phyloP scores from a whole-genome alignment of 2,797 vertebrate genomes.

The Etheostoma nigrum region DNA sequence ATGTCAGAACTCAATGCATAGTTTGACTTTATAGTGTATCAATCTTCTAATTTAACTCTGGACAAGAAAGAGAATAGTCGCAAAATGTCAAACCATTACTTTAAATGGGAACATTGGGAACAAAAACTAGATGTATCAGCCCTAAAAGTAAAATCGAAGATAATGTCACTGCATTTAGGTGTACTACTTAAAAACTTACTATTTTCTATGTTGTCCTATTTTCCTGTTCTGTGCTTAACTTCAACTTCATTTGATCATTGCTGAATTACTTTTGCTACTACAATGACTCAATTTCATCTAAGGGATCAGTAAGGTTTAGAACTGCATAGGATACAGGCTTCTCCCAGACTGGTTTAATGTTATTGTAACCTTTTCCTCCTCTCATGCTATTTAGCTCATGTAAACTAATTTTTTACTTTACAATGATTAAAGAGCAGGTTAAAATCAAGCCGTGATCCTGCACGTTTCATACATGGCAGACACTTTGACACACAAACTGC shows the following conservation, averaged over 20 bases:
- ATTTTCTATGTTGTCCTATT: not conserved
- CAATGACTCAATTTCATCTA: slow-evolving; percentile 27
- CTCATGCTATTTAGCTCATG: slow-evolving; percentile 24
- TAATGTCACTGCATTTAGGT: not conserved
- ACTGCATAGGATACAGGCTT: slow-evolving; percentile 20
- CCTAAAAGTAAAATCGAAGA: not conserved
- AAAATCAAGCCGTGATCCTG: slow-evolving; percentile 47
- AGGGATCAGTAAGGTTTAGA: slow-evolving; percentile 41
- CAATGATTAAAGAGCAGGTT: slow-evolving; percentile 39
- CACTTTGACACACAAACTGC: slow-evolving; percentile 5
- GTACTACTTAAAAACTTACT: not conserved
- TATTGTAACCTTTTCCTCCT: slow-evolving; percentile 24
- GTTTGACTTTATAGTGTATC: not conserved
- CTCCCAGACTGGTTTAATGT: slow-evolving; percentile 14
- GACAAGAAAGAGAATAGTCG: not conserved
- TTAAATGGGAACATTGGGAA: too few species aligned
- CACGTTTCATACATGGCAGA: not conserved
- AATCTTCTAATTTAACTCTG: not conserved
- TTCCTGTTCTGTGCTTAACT: slow-evolving; percentile 10
- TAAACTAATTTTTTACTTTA: slow-evolving; percentile 49
- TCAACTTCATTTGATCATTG: slow-evolving; percentile 24
- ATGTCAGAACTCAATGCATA: not conserved
- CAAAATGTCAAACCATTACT: not conserved
- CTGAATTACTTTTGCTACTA: slow-evolving; percentile 28
- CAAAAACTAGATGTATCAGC: not conserved